Conservation (phyloP, 2,888 invertebrate genomes). For the Alsophila aescularia region DNA sequence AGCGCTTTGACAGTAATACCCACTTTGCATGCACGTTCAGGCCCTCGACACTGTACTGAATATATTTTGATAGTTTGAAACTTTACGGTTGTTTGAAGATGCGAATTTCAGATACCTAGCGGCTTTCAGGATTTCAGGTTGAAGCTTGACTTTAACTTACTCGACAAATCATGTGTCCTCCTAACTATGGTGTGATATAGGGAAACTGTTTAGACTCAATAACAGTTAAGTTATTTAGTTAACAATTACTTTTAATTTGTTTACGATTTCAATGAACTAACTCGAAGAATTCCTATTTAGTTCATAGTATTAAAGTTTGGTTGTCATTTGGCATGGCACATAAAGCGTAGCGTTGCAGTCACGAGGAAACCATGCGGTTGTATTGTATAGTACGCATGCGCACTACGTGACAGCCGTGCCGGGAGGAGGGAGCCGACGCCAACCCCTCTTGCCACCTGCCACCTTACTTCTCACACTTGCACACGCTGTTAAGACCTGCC, state of each 20-base stretch:
- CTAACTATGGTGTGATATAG: neutral
- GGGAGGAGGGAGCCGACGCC: conserved; percentile 32
- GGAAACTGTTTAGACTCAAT: too few relatives aligned
- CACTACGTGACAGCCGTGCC: conserved; percentile 40
- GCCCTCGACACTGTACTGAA: conserved; percentile 39
- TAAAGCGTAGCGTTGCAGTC: conserved; percentile 48
- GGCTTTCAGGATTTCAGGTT: neutral
- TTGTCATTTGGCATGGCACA: conserved; percentile 32
- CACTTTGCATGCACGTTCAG: conserved; percentile 53
- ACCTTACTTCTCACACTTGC: conserved; percentile 49
- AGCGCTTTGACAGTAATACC: conserved; percentile 54
- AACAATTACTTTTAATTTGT: too few relatives aligned
- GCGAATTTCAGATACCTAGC: conserved; percentile 5
- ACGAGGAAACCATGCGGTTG: conserved; percentile 77
- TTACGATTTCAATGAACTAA: too few relatives aligned
- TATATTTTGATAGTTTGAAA: conserved; percentile 39
- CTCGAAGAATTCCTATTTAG: conserved; percentile 1
- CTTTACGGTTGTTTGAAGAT: conserved; percentile 13
- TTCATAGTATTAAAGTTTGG: conserved; percentile 8
- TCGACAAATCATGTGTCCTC: neutral
- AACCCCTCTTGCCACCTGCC: conserved; percentile 47
- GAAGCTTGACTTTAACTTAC: neutral
- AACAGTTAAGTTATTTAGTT: too few relatives aligned
- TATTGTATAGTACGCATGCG: conserved; percentile 75
- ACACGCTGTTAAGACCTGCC: conserved; percentile 69